These are phyloP conservation scores for Psephotus haematonotus DNA, from an alignment of 2,113 vertebrate species.

Conservation along the genomic window DNA sequence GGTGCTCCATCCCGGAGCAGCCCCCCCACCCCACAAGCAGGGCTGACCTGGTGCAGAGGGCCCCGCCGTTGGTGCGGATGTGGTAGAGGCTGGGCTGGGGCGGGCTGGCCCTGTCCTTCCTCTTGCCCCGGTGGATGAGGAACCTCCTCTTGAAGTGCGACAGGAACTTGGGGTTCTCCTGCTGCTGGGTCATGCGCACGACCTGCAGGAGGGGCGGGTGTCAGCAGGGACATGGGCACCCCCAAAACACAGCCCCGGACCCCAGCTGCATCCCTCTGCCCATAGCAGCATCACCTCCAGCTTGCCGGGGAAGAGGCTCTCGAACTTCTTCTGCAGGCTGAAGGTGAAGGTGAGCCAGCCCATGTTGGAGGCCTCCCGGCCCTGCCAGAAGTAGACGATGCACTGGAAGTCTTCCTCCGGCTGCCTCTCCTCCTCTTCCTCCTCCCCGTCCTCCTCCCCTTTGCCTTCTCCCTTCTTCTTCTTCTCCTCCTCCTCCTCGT, in stretches of 20 bases:
- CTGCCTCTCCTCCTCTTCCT: slow-evolving; percentile 88
- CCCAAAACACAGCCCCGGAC: neutral
- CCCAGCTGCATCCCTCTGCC: neutral
- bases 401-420: slow-evolving; percentile 98
- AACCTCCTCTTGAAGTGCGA: slow-evolving; percentile 98
- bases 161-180: slow-evolving; percentile 97
- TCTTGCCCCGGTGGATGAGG: slow-evolving; percentile 93
- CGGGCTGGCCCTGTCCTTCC: slow-evolving; percentile 80
- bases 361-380: slow-evolving; percentile 97
- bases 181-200: slow-evolving; percentile 98
- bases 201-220: slow-evolving; percentile 76
- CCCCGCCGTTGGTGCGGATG: slow-evolving; percentile 93
- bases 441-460: slow-evolving; percentile 59
- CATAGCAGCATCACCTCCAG: slow-evolving; percentile 78
- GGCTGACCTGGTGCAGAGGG: slow-evolving; percentile 91
- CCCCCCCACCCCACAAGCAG: fast-evolving
- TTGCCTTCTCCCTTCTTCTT: slow-evolving; percentile 41
- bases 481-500: slow-evolving; percentile 84
- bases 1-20: neutral
- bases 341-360: slow-evolving; percentile 99
- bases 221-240: neutral
- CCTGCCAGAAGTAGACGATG: slow-evolving; percentile 99
- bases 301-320: slow-evolving; percentile 95
- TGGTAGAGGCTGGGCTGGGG: slow-evolving; percentile 96
- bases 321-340: slow-evolving; percentile 98